Evolutionary conservation across 1,140 invertebrate species (phyloP).

Genomic region (Rhagoletis zephyria): DNA sequence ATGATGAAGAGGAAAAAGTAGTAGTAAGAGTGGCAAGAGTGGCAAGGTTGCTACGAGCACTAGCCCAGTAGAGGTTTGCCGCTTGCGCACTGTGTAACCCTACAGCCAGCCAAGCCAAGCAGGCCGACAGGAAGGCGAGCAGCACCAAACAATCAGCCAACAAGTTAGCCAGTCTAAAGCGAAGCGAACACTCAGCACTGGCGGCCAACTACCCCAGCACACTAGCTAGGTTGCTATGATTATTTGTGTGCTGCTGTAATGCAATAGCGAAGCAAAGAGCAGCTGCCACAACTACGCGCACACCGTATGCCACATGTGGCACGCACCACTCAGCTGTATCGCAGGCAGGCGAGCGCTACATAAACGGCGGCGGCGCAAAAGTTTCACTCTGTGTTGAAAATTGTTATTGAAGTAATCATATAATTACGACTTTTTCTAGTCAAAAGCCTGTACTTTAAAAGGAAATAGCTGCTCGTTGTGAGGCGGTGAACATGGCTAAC

Average conservation of each 20-base stretch:
- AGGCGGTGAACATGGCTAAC: constrained; percentile 6
- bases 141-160: too few relatives aligned
- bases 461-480: constrained; percentile 56
- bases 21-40: background rate
- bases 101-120: background rate
- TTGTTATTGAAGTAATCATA: constrained; percentile 60
- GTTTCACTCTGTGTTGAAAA: constrained; percentile 55
- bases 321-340: background rate
- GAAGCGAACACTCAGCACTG: background rate
- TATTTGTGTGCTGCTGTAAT: background rate
- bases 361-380: constrained; percentile 33
- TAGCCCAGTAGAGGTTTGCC: background rate
- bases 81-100: background rate
- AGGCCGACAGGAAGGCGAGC: too few relatives aligned
- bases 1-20: too few relatives aligned
- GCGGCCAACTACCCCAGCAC: background rate
- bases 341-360: background rate
- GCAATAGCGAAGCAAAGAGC: background rate
- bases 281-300: background rate
- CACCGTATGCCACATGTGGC: background rate
- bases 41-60: background rate
- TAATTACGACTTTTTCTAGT: constrained; percentile 57
- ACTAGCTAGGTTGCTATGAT: background rate
- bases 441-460: constrained; percentile 53
- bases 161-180: background rate